A percentile compares a stretch with the other conserved stretches of the same genome.
phyloP scores from a whole-genome alignment of 2,113 vertebrate genomes.

The Odontesthes bonariensis region DNA sequence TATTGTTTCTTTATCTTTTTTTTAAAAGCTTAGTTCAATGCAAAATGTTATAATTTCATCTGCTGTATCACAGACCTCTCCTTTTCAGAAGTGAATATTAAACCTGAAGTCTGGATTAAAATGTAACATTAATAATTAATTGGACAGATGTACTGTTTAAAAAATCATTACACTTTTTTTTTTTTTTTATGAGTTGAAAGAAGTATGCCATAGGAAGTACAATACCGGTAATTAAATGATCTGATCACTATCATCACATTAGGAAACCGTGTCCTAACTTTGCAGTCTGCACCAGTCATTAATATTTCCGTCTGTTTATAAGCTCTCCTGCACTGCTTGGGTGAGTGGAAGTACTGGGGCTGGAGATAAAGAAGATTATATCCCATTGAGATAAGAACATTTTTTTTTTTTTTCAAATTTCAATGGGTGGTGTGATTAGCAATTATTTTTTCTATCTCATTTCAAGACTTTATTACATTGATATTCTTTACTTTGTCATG shows the following conservation, averaged over 20 bases:
- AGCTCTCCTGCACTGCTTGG: slow-evolving; percentile 3
- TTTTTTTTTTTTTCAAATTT: background rate
- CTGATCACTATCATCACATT: slow-evolving; percentile 2
- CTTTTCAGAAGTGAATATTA: background rate
- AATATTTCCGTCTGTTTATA: slow-evolving; percentile 2
- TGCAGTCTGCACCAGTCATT: slow-evolving; percentile 8
- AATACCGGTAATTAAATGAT: background rate
- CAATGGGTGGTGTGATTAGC: slow-evolving; percentile 30
- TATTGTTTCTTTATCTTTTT: slow-evolving; percentile 2
- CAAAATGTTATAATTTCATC: background rate
- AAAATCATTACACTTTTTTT: background rate
- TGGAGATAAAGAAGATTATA: slow-evolving; percentile 23
- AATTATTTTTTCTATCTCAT: slow-evolving; percentile 24
- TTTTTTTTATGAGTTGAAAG: slow-evolving; percentile 1
- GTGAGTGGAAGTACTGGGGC: slow-evolving; percentile 1
- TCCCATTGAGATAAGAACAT: slow-evolving; percentile 35
- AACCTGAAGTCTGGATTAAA: background rate
- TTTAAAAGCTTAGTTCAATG: slow-evolving; percentile 3
- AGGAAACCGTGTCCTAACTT: slow-evolving; percentile 1
- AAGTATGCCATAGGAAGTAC: background rate
- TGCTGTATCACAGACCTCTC: background rate
- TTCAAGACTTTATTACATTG: slow-evolving; percentile 32
- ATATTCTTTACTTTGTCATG: slow-evolving; percentile 30
- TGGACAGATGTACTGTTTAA: background rate
- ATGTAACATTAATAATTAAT: background rate